Evolutionary conservation across 2,113 vertebrate species (phyloP).

Genomic region (Sturnira hondurensis): DNA sequence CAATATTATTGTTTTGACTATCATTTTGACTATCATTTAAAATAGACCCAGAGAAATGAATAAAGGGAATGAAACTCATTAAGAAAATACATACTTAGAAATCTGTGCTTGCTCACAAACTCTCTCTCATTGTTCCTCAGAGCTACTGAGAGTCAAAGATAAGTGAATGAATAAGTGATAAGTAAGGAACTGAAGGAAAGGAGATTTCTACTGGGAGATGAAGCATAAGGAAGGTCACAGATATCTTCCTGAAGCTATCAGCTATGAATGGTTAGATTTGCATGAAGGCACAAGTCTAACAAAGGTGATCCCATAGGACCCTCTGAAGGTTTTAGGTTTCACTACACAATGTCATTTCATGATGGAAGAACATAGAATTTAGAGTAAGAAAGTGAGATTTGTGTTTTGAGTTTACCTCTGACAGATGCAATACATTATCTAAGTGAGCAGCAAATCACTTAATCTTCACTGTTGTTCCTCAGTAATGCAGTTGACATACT

Average conservation of each 20-base stretch:
- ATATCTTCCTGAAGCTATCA: not conserved
- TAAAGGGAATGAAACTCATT: not conserved
- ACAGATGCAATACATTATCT: not conserved
- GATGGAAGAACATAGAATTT: not conserved
- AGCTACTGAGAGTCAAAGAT: not conserved
- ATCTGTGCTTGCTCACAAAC: not conserved
- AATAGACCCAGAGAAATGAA: not conserved
- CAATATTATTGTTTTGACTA: not conserved
- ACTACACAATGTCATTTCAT: not conserved
- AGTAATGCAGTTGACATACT: not conserved
- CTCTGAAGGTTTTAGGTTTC: not conserved
- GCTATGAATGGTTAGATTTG: constrained; percentile 2
- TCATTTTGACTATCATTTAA: not conserved
- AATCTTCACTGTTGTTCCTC: not conserved
- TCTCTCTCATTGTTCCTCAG: not conserved
- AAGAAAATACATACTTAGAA: not conserved
- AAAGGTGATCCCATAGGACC: not conserved
- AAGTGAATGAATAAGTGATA: constrained; percentile 4
- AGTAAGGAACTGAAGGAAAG: not conserved
- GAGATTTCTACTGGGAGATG: not conserved
- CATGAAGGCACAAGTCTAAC: not conserved
- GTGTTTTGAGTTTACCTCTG: not conserved
- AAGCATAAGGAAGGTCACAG: not conserved
- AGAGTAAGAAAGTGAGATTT: not conserved
- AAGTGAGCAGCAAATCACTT: not conserved